These are phyloP conservation scores for Marasmarcha lunaedactyla DNA, from an alignment of 2,888 invertebrate species.

Conservation along the genomic window DNA sequence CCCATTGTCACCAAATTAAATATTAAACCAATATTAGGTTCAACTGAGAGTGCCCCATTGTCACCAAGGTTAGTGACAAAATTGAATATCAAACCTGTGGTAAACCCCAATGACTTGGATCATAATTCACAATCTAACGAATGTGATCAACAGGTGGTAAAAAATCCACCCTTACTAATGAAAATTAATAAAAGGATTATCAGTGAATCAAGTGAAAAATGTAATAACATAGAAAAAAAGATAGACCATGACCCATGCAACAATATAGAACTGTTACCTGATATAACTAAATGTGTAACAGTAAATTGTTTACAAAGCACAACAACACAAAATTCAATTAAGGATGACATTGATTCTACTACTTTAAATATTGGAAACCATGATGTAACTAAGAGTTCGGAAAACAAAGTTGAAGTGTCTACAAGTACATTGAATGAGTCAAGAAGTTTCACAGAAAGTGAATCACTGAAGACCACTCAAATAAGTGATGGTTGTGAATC, in stretches of 20 bases:
- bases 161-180: not conserved
- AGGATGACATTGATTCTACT: constrained; percentile 6
- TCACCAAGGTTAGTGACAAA: constrained; percentile 24
- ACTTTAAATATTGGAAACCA: no score
- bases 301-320: no score
- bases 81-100: constrained; percentile 43
- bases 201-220: constrained; percentile 8
- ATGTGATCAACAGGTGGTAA: not conserved
- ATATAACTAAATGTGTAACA: no score
- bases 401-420: no score
- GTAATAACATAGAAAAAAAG: constrained; percentile 11
- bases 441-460: no score
- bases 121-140: constrained; percentile 3
- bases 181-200: not conserved
- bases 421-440: no score
- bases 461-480: no score
- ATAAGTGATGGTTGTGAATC: no score
- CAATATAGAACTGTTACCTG: no score
- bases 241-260: constrained; percentile 2
- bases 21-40: not conserved
- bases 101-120: constrained; percentile 20
- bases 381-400: no score
- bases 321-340: constrained; percentile 19
- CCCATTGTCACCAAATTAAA: not conserved
- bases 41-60: not conserved